These are phyloP conservation scores for Drosophila obscura DNA, from an alignment of 1,140 invertebrate genomes.

Conservation along the genomic window DNA sequence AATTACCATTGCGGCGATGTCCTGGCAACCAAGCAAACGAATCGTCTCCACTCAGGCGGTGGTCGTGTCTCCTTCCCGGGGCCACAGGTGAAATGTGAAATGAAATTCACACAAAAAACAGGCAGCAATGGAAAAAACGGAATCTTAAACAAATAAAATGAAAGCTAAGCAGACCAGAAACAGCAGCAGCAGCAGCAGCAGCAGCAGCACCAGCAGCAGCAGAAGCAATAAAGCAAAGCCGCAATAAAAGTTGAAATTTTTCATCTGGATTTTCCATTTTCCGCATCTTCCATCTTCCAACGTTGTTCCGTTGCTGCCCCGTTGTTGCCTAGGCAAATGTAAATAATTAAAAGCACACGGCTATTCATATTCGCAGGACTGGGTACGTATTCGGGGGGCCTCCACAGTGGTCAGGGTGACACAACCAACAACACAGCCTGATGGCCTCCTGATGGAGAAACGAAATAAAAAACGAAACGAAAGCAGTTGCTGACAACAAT, in stretches of 20 bases:
- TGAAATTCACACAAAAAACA: not conserved
- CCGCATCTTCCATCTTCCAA: not conserved
- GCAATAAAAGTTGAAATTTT: conserved; percentile 45
- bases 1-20: conserved; percentile 33
- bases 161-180: conserved; percentile 19
- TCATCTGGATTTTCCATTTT: conserved; percentile 1
- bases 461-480: no score
- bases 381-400: no score
- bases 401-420: no score
- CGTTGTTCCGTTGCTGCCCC: not conserved
- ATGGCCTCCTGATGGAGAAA: no score
- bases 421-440: no score
- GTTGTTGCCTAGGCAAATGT: conserved; percentile 61
- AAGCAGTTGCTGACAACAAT: no score
- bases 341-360: conserved; percentile 67
- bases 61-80: conserved; percentile 18
- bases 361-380: conserved; percentile 4
- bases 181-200: not conserved
- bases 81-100: not conserved
- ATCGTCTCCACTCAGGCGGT: conserved; percentile 7
- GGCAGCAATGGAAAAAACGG: not conserved
- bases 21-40: conserved; percentile 25
- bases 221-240: conserved; percentile 46
- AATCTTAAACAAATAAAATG: conserved; percentile 25
- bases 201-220: no score